Evolutionary conservation across 92 coral and sea anemone genomes (phyloP).

Genomic region (Parazoanthus swiftii): DNA sequence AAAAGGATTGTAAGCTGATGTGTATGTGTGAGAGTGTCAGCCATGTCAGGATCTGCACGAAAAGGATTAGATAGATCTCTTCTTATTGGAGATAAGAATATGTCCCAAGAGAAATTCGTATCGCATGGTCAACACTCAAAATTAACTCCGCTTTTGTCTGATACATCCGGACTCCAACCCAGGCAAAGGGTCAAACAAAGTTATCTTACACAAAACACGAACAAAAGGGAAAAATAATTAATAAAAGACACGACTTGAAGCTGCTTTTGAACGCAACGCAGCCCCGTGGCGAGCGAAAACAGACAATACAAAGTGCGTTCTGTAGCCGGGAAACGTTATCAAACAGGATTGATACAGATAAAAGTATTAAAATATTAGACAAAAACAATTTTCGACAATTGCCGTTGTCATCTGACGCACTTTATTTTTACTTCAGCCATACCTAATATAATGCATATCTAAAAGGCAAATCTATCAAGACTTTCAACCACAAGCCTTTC

Average conservation of each 20-base stretch:
- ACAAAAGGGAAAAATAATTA: background rate
- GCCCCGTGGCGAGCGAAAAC: background rate
- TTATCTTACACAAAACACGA: background rate
- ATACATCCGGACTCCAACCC: background rate
- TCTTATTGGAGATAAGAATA: background rate
- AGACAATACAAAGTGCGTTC: background rate
- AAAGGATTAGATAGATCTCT: background rate
- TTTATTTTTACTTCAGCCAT: too few relatives aligned
- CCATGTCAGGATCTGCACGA: background rate
- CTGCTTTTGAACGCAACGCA: background rate
- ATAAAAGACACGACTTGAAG: background rate
- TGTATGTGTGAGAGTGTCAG: background rate
- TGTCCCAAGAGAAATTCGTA: background rate
- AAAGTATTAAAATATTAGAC: too few relatives aligned
- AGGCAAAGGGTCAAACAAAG: background rate
- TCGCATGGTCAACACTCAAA: background rate
- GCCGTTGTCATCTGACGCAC: too few relatives aligned
- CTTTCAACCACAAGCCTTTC: too few relatives aligned
- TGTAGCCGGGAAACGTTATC: background rate
- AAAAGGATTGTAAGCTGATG: too few relatives aligned
- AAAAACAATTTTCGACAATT: too few relatives aligned
- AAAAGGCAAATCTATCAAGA: too few relatives aligned
- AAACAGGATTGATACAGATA: background rate
- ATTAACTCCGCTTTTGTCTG: background rate
- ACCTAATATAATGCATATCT: too few relatives aligned